These are phyloP conservation scores for Manis javanica DNA, from an alignment of 2,797 vertebrate species.

Conservation along the genomic window DNA sequence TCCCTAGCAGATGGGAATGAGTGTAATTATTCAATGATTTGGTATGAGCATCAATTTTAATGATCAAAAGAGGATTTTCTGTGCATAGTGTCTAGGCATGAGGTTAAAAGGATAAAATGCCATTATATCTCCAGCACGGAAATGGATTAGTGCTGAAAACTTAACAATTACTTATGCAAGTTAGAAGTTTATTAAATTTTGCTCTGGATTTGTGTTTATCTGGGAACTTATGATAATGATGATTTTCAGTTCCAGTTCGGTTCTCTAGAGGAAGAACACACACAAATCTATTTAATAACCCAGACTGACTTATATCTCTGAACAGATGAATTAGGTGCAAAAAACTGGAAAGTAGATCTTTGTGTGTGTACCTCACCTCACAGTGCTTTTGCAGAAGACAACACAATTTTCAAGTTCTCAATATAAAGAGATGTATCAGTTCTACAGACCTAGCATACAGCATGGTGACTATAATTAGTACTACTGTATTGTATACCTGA, in stretches of 20 bases:
- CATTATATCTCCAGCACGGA: conserved; percentile 54
- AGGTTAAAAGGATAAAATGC: conserved; percentile 69
- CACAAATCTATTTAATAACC: conserved; percentile 56
- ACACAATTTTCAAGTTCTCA: not conserved
- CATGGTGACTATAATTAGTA: not conserved
- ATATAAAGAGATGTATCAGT: not conserved
- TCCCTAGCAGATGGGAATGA: conserved; percentile 72
- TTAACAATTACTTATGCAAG: conserved; percentile 61
- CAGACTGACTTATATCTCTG: conserved; percentile 53
- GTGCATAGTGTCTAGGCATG: conserved; percentile 50
- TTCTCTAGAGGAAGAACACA: conserved; percentile 48
- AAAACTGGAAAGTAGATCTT: conserved; percentile 33
- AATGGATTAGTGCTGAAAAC: conserved; percentile 69
- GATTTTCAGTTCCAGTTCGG: conserved; percentile 23
- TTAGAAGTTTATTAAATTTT: conserved; percentile 68
- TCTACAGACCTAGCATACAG: not conserved
- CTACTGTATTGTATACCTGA: not conserved
- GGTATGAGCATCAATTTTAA: conserved; percentile 68
- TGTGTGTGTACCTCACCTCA: not conserved
- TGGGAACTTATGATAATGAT: conserved; percentile 65
- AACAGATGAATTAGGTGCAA: conserved; percentile 51
- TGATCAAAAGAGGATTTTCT: conserved; percentile 66
- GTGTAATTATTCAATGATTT: conserved; percentile 11
- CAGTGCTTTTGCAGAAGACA: not conserved
- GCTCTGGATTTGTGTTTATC: conserved; percentile 53